These are phyloP conservation scores for Drosophila chauvacae DNA, from an alignment of 1,140 invertebrate species.

Conservation along the genomic window DNA sequence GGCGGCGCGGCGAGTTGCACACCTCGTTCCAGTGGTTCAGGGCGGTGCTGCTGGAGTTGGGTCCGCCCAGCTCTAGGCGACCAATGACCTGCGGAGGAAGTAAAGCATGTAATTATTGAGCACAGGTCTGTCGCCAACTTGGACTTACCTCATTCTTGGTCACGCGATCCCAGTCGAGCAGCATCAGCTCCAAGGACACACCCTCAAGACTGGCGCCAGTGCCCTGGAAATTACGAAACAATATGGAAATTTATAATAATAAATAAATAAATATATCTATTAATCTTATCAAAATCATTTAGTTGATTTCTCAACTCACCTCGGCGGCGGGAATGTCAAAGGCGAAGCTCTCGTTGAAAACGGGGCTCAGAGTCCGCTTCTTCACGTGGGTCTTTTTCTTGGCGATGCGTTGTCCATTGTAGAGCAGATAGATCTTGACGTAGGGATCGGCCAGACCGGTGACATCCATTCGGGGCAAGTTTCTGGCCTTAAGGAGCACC, in stretches of 20 bases:
- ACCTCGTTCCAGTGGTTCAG: conserved; percentile 98
- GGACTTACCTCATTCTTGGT: conserved; percentile 96
- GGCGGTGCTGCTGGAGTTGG: conserved; percentile 91
- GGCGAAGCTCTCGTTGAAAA: conserved; percentile 99
- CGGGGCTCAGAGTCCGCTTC: conserved; percentile 98
- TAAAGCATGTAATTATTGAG: conserved; percentile 11
- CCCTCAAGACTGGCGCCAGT: conserved; percentile 93
- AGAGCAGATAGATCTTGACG: conserved; percentile 98
- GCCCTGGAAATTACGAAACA: conserved; percentile 66
- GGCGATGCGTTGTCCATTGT: conserved; percentile 98
- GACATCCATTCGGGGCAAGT: conserved; percentile 97
- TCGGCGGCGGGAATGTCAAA: conserved; percentile 91
- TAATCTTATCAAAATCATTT: background rate
- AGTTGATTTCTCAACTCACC: conserved; percentile 53
- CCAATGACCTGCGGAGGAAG: conserved; percentile 92
- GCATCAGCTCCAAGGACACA: conserved; percentile 95
- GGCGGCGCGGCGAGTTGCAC: conserved; percentile 96
- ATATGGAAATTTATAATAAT: background rate
- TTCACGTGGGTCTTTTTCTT: conserved; percentile 99
- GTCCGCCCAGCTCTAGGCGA: conserved; percentile 94
- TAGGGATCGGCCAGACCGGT: conserved; percentile 97
- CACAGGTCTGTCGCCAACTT: background rate
- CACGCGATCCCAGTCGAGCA: conserved; percentile 98
- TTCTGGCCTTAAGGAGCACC: conserved; percentile 96
- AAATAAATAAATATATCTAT: background rate